These are phyloP conservation scores for Nomada hirtipes DNA, from an alignment of 2,888 invertebrate species.

Conservation along the genomic window DNA sequence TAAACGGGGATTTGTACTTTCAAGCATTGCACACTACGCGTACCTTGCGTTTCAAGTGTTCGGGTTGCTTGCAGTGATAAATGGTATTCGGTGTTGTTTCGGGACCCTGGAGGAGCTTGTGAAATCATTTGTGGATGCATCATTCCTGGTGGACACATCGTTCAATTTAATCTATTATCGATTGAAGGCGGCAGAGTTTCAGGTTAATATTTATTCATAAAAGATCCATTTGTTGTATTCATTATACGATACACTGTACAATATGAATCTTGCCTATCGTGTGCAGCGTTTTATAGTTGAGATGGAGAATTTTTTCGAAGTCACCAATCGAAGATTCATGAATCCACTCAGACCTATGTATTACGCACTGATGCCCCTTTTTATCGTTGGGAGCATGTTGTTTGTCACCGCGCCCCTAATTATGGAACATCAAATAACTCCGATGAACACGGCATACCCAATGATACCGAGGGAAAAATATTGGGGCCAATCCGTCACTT, in stretches of 20 bases:
- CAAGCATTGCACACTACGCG: constrained; percentile 13
- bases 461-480: constrained; percentile 22
- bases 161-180: constrained; percentile 47
- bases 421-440: constrained; percentile 6
- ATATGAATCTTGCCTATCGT: background rate
- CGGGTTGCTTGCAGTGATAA: background rate
- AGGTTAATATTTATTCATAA: constrained; percentile 37
- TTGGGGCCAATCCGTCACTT: constrained; percentile 47
- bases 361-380: background rate
- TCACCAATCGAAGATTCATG: constrained; percentile 9
- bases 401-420: constrained; percentile 36
- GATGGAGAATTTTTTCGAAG: constrained; percentile 38
- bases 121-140: constrained; percentile 41
- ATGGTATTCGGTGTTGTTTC: constrained; percentile 15
- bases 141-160: constrained; percentile 33
- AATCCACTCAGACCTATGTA: background rate
- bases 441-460: constrained; percentile 52
- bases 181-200: constrained; percentile 36
- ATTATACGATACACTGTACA: background rate
- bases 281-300: constrained; percentile 56
- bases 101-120: constrained; percentile 7
- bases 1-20: background rate
- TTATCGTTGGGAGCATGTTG: constrained; percentile 11
- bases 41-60: background rate
- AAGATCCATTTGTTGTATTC: background rate